phyloP scores from a whole-genome alignment of 2,888 invertebrate genomes.

The Sacculina carcini region DNA sequence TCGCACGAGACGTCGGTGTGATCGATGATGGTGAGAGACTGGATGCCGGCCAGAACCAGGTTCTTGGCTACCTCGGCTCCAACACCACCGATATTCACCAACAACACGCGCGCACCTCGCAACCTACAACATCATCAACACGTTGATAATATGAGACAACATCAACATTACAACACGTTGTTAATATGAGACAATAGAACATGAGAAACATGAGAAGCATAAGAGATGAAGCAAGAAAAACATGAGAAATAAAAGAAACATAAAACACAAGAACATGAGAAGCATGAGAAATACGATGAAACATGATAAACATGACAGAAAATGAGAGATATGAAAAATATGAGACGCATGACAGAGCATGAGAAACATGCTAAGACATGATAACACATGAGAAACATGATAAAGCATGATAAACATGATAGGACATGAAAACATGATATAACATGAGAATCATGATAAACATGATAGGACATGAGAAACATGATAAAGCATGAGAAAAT shows the following conservation, averaged over 20 bases:
- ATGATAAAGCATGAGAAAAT: too few relatives aligned
- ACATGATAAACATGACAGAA: background rate
- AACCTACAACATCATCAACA: constrained; percentile 27
- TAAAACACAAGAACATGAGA: background rate
- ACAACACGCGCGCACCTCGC: constrained; percentile 53
- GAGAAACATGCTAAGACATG: too few relatives aligned
- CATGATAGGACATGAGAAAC: too few relatives aligned
- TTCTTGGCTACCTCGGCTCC: constrained; percentile 94
- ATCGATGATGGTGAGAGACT: constrained; percentile 61
- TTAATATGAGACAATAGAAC: too few relatives aligned
- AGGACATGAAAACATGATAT: too few relatives aligned
- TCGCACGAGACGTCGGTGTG: constrained; percentile 33
- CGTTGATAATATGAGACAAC: background rate
- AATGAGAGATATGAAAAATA: too few relatives aligned
- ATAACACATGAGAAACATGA: too few relatives aligned
- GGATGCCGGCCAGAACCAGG: constrained; percentile 71
- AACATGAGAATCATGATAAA: too few relatives aligned
- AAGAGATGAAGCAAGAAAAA: too few relatives aligned
- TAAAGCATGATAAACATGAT: background rate
- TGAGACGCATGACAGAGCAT: too few relatives aligned
- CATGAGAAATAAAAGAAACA: background rate
- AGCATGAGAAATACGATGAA: background rate
- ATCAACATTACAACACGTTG: too few relatives aligned
- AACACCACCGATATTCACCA: constrained; percentile 64
- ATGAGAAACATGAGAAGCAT: too few relatives aligned